Base-by-base conservation (phyloP, 2,888 invertebrate genomes). In the Drosophila fulvimacula region DNA sequence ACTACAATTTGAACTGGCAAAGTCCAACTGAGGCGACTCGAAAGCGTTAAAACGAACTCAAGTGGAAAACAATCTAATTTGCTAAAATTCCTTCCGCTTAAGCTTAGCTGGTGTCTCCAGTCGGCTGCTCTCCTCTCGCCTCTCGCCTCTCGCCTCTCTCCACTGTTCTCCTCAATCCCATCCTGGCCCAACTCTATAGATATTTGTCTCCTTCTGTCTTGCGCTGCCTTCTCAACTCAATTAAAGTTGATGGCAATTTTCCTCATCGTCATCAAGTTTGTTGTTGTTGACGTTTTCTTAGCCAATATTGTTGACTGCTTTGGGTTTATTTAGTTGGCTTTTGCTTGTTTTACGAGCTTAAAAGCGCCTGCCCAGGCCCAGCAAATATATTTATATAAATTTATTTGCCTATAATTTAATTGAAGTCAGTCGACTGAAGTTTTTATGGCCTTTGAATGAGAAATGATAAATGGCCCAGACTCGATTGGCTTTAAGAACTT, bases 11-110 rank as follows among this genome's bases (percentile, higher is more conserved):
- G 52, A 32, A 59, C 61, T 76, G 10, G n/a, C 51, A 56, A 49
- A 61, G 46, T 71, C 59, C 74, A 49, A 57, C 55, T 61, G 70
- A 62, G 57, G 71, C 76, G 66, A 64, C 64, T 66, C 65, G 65
- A 79, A 77, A 88, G 87, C 88, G 88, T 82, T 89, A 81, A 85
- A 90, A 89, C 90, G 87, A 91, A 90, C 91, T 91, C 91, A 90
- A 90, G 90, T 90, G 91, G 91, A 91, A 91, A 91, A 91, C 91
- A 91, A 91, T 91, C 91, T 90, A 91, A 91, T 91, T 91, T 91
- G 89, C 90, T 90, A 90, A 89, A 82, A 85, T 88, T 84, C 79
- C 86, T 78, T 88, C 81, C 82, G 87, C 82, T 82, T 60, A 59
- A 62, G 55, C 59, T 64, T 42, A 67, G 58, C 64, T 65, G 49